These are phyloP conservation scores for Mormyrops boulengeri DNA, from an alignment of 2,797 vertebrate genomes.

Conservation along the genomic window DNA sequence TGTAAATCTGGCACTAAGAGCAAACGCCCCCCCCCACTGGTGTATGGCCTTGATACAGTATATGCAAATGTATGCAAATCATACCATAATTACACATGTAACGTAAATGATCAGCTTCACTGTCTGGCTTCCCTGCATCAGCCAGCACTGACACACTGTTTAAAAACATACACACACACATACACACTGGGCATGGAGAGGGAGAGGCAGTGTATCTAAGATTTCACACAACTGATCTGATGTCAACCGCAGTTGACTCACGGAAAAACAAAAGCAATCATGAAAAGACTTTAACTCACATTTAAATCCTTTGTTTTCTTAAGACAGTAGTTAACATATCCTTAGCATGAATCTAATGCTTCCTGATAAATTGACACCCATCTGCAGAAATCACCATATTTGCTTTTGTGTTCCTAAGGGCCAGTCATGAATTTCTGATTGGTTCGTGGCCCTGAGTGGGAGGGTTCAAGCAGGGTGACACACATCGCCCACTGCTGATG, in stretches of 20 bases:
- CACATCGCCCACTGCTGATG: neutral
- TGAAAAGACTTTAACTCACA: neutral
- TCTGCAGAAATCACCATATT: neutral
- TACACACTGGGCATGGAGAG: neutral
- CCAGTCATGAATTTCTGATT: neutral
- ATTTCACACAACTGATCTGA: neutral
- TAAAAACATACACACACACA: neutral
- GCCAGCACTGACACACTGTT: neutral
- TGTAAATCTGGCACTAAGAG: neutral
- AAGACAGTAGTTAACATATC: neutral
- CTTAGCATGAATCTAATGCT: neutral
- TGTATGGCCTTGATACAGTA: neutral
- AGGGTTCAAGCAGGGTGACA: neutral
- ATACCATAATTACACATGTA: neutral
- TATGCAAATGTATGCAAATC: conserved; percentile 2
- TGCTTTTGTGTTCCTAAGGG: neutral
- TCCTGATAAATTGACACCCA: neutral
- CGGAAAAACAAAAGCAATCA: neutral
- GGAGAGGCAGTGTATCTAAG: neutral
- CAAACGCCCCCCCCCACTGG: neutral
- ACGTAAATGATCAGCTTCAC: neutral
- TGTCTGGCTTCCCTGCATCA: neutral
- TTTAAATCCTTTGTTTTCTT: neutral
- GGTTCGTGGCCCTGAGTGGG: neutral
- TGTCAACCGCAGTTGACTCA: neutral